These are phyloP conservation scores for Crepidodera aurea DNA, from an alignment of 2,888 invertebrate species.

Conservation along the genomic window DNA sequence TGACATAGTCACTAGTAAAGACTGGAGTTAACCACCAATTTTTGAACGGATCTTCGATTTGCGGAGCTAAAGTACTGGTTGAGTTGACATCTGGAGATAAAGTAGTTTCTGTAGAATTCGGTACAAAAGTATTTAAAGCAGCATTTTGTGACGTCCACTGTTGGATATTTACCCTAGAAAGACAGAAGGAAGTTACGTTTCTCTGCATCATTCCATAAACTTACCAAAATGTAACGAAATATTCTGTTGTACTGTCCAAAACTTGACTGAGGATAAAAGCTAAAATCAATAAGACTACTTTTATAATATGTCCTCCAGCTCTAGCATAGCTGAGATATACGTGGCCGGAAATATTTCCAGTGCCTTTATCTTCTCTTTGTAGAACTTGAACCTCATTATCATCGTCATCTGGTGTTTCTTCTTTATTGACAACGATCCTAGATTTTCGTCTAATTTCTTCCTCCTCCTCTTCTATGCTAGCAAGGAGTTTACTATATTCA, in stretches of 20 bases:
- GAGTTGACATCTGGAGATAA: neutral
- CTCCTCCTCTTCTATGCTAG: constrained; percentile 28
- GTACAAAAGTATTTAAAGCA: neutral
- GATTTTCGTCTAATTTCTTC: constrained; percentile 28
- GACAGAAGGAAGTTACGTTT: neutral
- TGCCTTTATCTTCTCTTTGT: constrained; percentile 67
- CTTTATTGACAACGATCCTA: constrained; percentile 18
- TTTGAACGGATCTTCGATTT: neutral
- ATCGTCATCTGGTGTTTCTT: constrained; percentile 60
- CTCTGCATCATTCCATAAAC: constrained; percentile 52
- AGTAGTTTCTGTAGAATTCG: neutral
- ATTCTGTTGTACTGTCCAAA: constrained; percentile 78
- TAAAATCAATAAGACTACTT: constrained; percentile 63
- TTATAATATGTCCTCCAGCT: constrained; percentile 73
- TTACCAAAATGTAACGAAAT: constrained; percentile 81
- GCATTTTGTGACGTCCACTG: constrained; percentile 67
- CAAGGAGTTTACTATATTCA: constrained; percentile 37
- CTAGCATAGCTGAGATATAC: constrained; percentile 75
- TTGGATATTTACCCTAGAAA: constrained; percentile 48
- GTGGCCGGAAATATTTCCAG: constrained; percentile 64
- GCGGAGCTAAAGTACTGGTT: neutral
- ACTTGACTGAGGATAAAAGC: constrained; percentile 37
- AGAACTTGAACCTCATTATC: constrained; percentile 48
- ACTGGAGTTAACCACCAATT: constrained; percentile 19
- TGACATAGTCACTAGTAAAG: constrained; percentile 8